phyloP scores from a whole-genome alignment of 2,888 invertebrate species.

The Pyrrhosoma nymphula region DNA sequence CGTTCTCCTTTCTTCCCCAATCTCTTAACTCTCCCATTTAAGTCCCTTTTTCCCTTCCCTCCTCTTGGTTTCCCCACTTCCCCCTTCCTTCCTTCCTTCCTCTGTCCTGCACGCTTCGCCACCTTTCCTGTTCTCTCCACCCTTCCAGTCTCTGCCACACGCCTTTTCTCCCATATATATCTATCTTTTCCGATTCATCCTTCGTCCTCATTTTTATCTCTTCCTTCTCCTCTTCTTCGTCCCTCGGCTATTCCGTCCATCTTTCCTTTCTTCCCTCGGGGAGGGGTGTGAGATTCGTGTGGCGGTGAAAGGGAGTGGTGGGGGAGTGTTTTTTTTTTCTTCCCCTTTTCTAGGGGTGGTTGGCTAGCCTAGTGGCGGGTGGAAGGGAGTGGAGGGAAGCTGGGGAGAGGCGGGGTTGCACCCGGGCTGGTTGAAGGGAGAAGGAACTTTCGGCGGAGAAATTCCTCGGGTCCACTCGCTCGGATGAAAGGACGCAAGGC shows the following conservation, averaged over 20 bases:
- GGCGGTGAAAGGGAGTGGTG: neutral
- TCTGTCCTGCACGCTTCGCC: neutral
- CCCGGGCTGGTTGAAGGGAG: neutral
- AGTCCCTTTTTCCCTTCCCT: neutral
- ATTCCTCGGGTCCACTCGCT: constrained; percentile 56
- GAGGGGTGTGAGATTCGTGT: neutral
- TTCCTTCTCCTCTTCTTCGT: neutral
- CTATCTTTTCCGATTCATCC: neutral
- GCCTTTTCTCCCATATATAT: neutral
- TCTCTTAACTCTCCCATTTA: constrained; percentile 38
- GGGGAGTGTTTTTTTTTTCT: neutral
- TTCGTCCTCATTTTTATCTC: neutral
- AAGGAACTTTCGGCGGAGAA: constrained; percentile 28
- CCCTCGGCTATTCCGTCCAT: neutral
- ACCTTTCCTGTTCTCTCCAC: neutral
- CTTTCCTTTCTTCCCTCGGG: neutral
- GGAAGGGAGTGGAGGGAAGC: neutral
- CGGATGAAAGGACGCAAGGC: constrained; percentile 57
- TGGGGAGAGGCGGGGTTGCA: neutral
- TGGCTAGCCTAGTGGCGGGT: neutral
- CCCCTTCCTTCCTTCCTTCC: neutral
- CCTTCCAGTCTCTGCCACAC: neutral
- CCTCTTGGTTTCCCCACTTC: neutral
- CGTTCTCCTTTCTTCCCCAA: constrained; percentile 13
- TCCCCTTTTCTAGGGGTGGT: neutral